Conservation (phyloP, 1,140 invertebrate species). For the Fragariocoptes setiger region DNA sequence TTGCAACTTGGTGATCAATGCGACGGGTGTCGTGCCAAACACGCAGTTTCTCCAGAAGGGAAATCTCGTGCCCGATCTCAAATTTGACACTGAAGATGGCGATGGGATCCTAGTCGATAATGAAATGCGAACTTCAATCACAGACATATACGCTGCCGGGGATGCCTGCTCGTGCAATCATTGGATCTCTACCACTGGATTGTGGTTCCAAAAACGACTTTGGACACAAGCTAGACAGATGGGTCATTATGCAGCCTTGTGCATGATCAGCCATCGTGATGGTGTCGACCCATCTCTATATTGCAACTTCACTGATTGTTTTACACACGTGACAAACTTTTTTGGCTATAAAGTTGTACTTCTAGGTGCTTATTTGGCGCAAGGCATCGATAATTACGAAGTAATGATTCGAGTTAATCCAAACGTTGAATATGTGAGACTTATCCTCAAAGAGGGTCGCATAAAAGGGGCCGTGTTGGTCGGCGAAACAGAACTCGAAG, state of each 20-base stretch:
- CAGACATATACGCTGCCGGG: constrained; percentile 64
- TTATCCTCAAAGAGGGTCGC: constrained; percentile 46
- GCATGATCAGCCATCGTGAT: constrained; percentile 25
- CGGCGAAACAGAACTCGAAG: constrained; percentile 83
- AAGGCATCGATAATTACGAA: constrained; percentile 54
- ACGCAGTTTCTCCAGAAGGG: constrained; percentile 15
- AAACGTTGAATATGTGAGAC: constrained; percentile 52
- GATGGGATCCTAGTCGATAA: constrained; percentile 37
- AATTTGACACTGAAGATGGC: constrained; percentile 15
- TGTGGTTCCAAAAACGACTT: constrained; percentile 80
- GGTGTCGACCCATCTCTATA: constrained; percentile 5
- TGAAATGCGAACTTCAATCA: constrained; percentile 42
- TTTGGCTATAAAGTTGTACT: constrained; percentile 69
- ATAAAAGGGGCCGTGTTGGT: constrained; percentile 77
- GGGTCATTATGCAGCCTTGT: constrained; percentile 67
- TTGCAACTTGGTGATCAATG: constrained; percentile 76
- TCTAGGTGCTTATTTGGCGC: constrained; percentile 72
- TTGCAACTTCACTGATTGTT: constrained; percentile 52
- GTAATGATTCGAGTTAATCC: constrained; percentile 46
- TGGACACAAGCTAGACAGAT: constrained; percentile 96
- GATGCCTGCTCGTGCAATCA: constrained; percentile 36
- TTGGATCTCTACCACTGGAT: constrained; percentile 19
- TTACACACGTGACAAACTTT: constrained; percentile 75
- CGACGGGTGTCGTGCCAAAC: constrained; percentile 57
- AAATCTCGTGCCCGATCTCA: constrained; percentile 8